Evolutionary conservation across 1,140 invertebrate genomes (phyloP), one percentile per base, ranked within the genome.

Genomic region (Stegodyphus dumicola): DNA sequence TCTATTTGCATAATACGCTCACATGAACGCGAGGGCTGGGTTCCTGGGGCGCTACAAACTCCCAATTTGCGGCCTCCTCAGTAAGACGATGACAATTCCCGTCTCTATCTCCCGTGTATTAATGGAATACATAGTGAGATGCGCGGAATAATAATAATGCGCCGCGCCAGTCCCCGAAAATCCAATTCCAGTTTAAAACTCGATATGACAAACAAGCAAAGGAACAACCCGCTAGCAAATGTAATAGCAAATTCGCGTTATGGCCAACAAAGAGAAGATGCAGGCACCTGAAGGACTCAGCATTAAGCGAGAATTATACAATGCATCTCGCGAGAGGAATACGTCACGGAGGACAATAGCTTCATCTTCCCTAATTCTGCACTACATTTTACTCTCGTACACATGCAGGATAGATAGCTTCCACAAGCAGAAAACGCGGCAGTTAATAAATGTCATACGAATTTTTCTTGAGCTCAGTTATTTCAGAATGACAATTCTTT

Each of bases 1-100:
- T 77, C 75, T 77, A 77, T 77, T 77, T 77, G 60, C 75, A 77
- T 77, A 77, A 77, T 77, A 77, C 33, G 75, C 64, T 33, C 53
- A 60, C 33, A 33, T 33, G 33, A 33, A 33, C 33, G 33, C 33
- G 33, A 33, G 33, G 17, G 53, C 9, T 15, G 56, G 9, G 56
- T 11, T 11, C 56, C 48, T 49, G 64, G 64, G 56, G 75, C 75
- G 75, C 75, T 65, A 77, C 75, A 77, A 77, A 77, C 75, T 77
- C 64, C 75, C 75, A 77, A 77, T 77, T 77, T 77, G 75, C 60
- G 75, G 64, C 56, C 56, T 66, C 60, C 60, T 48, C 9, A 9
- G 56, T 15, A 60, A 60, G 56, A 33, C 33, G 33, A 60, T 60
- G 56, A 60, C 56, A 60, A 60, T 60, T 60, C 4, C 56, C 56